phyloP scores from a whole-genome alignment of 2,888 invertebrate genomes.

The Drosophila rubida region DNA sequence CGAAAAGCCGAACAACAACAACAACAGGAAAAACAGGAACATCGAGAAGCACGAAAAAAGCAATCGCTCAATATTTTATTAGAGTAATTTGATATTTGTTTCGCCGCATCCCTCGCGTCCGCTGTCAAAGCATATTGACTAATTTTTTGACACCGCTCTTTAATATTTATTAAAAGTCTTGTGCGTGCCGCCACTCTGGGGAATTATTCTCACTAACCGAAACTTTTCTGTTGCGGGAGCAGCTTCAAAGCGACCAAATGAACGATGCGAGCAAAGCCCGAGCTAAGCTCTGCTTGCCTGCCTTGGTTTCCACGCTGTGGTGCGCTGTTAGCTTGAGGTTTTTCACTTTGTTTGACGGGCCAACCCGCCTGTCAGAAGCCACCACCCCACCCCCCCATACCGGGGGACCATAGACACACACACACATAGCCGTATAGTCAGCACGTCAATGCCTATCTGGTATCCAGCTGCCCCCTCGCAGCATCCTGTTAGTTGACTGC shows the following conservation, averaged over 20 bases:
- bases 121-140: slow-evolving; percentile 25
- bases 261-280: slow-evolving; percentile 40
- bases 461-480: background rate
- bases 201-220: slow-evolving; percentile 36
- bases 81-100: slow-evolving; percentile 71
- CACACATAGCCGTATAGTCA: background rate
- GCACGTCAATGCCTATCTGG: slow-evolving; percentile 32
- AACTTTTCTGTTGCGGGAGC: background rate
- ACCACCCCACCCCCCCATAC: too few species aligned
- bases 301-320: background rate
- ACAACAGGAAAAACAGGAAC: background rate
- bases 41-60: background rate
- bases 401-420: background rate
- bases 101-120: background rate
- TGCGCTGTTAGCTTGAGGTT: slow-evolving; percentile 34
- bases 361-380: background rate
- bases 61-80: slow-evolving; percentile 78
- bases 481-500: slow-evolving; percentile 6
- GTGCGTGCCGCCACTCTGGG: slow-evolving; percentile 68
- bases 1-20: background rate
- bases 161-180: slow-evolving; percentile 78
- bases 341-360: slow-evolving; percentile 8
- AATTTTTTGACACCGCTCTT: slow-evolving; percentile 60
- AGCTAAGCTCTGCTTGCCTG: slow-evolving; percentile 48
- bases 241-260: slow-evolving; percentile 23